A percentile compares a stretch with the other conserved stretches of the same genome.
These are phyloP conservation scores for Euclidia mi DNA, from an alignment of 2,888 invertebrate species.

Conservation along the genomic window DNA sequence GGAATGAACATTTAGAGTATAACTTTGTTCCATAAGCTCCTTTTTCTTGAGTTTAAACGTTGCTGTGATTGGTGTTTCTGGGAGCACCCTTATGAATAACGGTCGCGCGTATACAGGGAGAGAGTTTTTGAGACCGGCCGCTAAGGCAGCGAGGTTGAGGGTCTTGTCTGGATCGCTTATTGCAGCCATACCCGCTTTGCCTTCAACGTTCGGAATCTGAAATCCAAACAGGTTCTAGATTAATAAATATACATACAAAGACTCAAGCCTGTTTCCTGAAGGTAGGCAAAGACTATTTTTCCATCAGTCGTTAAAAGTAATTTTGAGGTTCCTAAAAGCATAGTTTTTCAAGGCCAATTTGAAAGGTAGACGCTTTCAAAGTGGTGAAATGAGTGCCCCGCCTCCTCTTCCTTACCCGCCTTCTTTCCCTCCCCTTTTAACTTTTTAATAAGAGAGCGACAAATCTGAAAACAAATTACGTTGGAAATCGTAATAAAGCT, in stretches of 20 bases:
- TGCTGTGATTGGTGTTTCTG: slow-evolving; percentile 94
- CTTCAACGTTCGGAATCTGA: slow-evolving; percentile 94
- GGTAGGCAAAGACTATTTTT: too few species aligned
- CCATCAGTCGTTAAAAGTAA: too few species aligned
- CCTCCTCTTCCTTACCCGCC: too few species aligned
- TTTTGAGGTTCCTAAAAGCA: too few species aligned
- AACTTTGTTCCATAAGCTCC: slow-evolving; percentile 95
- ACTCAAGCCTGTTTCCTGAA: too few species aligned
- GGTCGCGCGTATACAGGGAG: slow-evolving; percentile 96
- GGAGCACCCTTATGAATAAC: slow-evolving; percentile 94
- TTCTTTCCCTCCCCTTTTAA: too few species aligned
- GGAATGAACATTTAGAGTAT: slow-evolving; percentile 90
- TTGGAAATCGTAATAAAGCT: too few species aligned
- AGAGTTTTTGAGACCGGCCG: slow-evolving; percentile 81
- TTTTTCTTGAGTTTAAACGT: slow-evolving; percentile 98
- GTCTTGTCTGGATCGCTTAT: slow-evolving; percentile 93
- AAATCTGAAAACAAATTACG: too few species aligned
- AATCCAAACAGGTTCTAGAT: slow-evolving; percentile 13
- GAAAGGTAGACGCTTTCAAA: too few species aligned
- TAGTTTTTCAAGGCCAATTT: too few species aligned
- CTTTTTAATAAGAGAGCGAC: too few species aligned
- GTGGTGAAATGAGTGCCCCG: too few species aligned
- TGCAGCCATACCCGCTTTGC: slow-evolving; percentile 98
- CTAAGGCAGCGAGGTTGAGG: slow-evolving; percentile 89
- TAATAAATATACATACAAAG: not conserved